Conservation (phyloP, 1,140 invertebrate species). For the Gryllus bimaculatus region DNA sequence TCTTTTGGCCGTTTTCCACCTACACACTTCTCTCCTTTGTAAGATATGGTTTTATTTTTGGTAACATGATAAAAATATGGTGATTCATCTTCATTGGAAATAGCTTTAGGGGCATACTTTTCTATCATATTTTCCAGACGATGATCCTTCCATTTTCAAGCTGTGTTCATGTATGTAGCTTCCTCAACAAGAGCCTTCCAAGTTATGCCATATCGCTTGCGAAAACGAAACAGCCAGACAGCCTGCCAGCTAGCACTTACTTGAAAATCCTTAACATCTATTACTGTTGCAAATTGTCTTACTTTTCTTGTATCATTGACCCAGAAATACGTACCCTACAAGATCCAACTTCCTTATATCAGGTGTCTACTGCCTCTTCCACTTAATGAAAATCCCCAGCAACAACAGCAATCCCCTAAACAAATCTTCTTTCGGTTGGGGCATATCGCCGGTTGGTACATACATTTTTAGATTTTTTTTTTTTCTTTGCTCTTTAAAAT, state of each 20-base stretch:
- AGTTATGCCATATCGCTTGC: constrained; percentile 3
- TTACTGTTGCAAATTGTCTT: constrained; percentile 28
- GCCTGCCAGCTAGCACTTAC: constrained; percentile 25
- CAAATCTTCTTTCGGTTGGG: background rate
- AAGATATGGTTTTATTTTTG: constrained; percentile 26
- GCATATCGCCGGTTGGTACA: background rate
- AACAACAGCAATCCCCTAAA: too few species aligned
- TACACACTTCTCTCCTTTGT: constrained; percentile 27
- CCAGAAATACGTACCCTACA: constrained; percentile 28
- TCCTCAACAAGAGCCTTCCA: constrained; percentile 17
- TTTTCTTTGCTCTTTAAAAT: background rate
- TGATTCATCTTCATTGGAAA: constrained; percentile 33
- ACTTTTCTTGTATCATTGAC: constrained; percentile 30
- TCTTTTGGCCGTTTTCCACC: constrained; percentile 31
- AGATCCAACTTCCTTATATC: background rate
- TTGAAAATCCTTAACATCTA: constrained; percentile 26
- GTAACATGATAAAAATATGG: constrained; percentile 30
- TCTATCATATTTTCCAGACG: background rate
- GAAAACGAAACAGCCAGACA: constrained; percentile 21
- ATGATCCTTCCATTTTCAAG: constrained; percentile 12
- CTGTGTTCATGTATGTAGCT: constrained; percentile 3
- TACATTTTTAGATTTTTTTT: background rate
- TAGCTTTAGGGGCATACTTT: constrained; percentile 22
- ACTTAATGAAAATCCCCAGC: background rate
- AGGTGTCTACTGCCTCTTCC: background rate